phyloP scores from a whole-genome alignment of 1,140 invertebrate genomes.

The Anastrepha ludens region DNA sequence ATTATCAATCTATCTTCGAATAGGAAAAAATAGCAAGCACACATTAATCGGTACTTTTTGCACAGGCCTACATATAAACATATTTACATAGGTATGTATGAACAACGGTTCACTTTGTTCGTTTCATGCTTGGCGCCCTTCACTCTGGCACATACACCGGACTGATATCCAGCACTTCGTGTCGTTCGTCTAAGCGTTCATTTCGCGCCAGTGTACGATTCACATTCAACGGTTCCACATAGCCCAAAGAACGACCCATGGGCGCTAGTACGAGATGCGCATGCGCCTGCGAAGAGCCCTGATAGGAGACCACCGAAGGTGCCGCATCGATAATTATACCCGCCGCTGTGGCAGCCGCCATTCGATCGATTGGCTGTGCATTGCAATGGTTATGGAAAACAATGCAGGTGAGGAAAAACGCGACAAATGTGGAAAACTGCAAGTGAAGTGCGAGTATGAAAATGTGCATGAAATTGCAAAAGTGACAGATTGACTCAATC shows the following conservation, averaged over 20 bases:
- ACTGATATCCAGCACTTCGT: constrained; percentile 64
- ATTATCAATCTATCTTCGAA: not conserved
- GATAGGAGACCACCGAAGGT: constrained; percentile 70
- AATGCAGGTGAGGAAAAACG: constrained; percentile 23
- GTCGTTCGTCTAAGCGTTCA: constrained; percentile 57
- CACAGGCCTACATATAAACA: not conserved
- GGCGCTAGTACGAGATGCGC: constrained; percentile 70
- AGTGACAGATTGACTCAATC: constrained; percentile 13
- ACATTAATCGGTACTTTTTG: not conserved
- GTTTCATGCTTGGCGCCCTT: not conserved
- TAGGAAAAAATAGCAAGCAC: not conserved
- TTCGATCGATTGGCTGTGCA: constrained; percentile 14
- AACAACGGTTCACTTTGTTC: not conserved
- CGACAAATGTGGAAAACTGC: constrained; percentile 41
- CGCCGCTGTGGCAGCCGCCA: not conserved
- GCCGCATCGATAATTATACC: constrained; percentile 65
- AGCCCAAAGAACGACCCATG: constrained; percentile 68
- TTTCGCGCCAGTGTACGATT: constrained; percentile 66
- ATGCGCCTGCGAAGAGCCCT: constrained; percentile 68
- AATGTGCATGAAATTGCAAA: constrained; percentile 32
- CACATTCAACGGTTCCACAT: constrained; percentile 69
- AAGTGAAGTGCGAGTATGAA: not conserved
- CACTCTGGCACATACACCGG: constrained; percentile 67
- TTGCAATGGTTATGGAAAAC: not conserved
- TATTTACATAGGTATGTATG: not conserved